phyloP scores from a whole-genome alignment of 1,140 invertebrate species.

The Diorhabda sublineata region DNA sequence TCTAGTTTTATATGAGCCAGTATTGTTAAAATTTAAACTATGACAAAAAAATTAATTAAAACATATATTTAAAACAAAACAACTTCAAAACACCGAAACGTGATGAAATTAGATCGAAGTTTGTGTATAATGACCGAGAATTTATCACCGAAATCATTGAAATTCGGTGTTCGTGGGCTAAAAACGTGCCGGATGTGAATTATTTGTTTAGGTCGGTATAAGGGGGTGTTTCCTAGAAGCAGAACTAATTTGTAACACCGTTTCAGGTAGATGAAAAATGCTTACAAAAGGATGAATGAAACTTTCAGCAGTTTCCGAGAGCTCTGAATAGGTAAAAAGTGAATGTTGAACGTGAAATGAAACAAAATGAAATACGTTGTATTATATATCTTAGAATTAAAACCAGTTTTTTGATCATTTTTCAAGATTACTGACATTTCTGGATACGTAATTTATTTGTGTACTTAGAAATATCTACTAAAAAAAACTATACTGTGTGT shows the following conservation, averaged over 20 bases:
- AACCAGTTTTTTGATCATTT: no score
- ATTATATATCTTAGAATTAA: no score
- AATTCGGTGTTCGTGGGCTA: slow-evolving; percentile 18
- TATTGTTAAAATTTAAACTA: no score
- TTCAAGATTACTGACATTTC: no score
- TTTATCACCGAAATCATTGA: slow-evolving; percentile 23
- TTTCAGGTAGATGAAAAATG: slow-evolving; percentile 21
- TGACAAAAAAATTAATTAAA: not conserved
- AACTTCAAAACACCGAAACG: not conserved
- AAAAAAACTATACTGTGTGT: no score
- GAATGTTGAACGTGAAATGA: not conserved
- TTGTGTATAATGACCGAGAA: slow-evolving; percentile 16
- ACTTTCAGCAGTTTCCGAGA: slow-evolving; percentile 5
- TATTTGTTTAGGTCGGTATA: slow-evolving; percentile 24
- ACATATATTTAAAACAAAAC: not conserved
- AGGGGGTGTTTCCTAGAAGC: slow-evolving; percentile 18
- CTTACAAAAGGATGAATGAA: slow-evolving; percentile 23
- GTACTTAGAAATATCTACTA: no score
- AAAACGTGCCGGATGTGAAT: slow-evolving; percentile 19
- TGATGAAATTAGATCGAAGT: slow-evolving; percentile 13
- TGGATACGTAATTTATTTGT: no score
- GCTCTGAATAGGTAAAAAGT: slow-evolving; percentile 2
- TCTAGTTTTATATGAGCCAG: no score
- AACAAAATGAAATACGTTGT: not conserved
- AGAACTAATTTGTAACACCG: slow-evolving; percentile 20